phyloP scores from a whole-genome alignment of 2,797 vertebrate genomes.

The Melanitta fusca region DNA sequence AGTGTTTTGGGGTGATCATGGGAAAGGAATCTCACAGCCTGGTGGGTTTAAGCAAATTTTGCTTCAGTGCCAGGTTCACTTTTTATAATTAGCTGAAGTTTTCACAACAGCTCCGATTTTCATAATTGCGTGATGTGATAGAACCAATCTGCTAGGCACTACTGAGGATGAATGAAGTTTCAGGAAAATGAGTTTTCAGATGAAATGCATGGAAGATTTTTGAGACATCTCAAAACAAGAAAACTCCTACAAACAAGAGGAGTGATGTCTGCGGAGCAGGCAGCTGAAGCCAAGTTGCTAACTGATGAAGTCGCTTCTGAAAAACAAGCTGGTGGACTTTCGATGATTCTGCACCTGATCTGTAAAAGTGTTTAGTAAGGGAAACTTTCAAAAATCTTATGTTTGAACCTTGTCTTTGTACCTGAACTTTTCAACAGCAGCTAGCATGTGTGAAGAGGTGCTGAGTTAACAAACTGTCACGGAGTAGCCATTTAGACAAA shows the following conservation, averaged over 20 bases:
- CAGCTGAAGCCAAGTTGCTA: not conserved
- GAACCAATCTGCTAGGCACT: not conserved
- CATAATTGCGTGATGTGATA: not conserved
- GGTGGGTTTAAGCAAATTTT: not conserved
- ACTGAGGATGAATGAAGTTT: not conserved
- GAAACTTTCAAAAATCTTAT: not conserved
- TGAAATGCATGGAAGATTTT: not conserved
- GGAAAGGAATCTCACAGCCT: not conserved
- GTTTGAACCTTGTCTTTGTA: not conserved
- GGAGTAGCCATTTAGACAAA: not conserved
- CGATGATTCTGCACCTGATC: not conserved
- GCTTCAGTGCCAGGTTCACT: fast-evolving
- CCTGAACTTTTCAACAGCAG: not conserved
- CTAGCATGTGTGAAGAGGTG: not conserved
- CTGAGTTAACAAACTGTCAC: not conserved
- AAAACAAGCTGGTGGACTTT: not conserved
- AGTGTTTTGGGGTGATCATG: not conserved
- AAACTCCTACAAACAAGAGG: not conserved
- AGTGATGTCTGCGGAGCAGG: not conserved
- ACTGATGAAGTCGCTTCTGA: not conserved
- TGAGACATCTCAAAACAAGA: not conserved
- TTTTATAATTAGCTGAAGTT: not conserved
- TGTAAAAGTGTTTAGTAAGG: not conserved
- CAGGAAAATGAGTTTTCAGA: not conserved
- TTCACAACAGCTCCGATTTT: not conserved